Evolutionary conservation across 2,113 vertebrate genomes (phyloP).

Genomic region (Solea senegalensis): DNA sequence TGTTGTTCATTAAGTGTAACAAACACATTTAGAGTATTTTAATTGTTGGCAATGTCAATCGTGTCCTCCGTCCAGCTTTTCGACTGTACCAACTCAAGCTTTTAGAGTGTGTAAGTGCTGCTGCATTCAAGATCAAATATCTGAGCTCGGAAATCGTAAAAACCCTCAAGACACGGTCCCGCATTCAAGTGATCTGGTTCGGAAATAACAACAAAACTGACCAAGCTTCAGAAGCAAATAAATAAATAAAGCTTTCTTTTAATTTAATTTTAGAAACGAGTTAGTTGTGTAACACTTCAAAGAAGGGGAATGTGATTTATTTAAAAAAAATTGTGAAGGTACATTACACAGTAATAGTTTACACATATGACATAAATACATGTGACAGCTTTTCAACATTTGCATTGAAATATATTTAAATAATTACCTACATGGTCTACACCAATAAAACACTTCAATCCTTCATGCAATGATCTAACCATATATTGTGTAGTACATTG

Average conservation of each 20-base stretch:
- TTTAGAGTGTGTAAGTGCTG: constrained; percentile 10
- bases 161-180: constrained; percentile 14
- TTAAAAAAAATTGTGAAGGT: background rate
- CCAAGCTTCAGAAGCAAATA: background rate
- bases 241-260: background rate
- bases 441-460: too few relatives aligned
- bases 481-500: too few relatives aligned
- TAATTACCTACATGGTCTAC: too few relatives aligned
- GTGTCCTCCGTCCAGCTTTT: constrained; percentile 17
- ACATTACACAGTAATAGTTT: background rate
- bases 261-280: background rate
- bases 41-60: background rate
- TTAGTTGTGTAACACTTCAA: constrained; percentile 2
- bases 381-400: too few relatives aligned
- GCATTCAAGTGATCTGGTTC: constrained; percentile 39
- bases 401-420: too few relatives aligned
- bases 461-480: too few relatives aligned
- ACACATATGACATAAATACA: too few relatives aligned
- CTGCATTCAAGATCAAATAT: constrained; percentile 46
- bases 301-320: background rate
- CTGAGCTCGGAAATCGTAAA: constrained; percentile 38
- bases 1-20: rapidly evolving
- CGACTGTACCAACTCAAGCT: constrained; percentile 71
- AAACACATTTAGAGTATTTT: rapidly evolving
- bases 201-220: constrained; percentile 36